phyloP scores from a whole-genome alignment of 1,140 invertebrate species.

The Anoplolepis gracilipes region DNA sequence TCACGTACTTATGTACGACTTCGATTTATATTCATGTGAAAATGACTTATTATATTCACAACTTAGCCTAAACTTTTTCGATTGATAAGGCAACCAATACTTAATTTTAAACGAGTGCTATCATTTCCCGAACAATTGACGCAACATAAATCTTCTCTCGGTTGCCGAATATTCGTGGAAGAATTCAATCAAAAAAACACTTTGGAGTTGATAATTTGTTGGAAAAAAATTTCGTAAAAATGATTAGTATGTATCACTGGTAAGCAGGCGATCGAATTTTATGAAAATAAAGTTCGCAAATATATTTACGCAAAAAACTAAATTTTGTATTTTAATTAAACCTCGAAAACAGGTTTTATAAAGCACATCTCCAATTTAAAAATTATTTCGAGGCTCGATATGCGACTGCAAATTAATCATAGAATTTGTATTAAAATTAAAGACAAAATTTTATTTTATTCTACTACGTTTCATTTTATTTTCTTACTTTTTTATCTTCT shows the following conservation, averaged over 20 bases:
- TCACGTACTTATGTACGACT: not conserved
- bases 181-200: constrained; percentile 16
- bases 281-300: not conserved
- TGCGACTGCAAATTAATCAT: not conserved
- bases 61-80: constrained; percentile 49
- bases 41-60: constrained; percentile 43
- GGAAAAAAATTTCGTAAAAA: not conserved
- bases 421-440: not conserved
- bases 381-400: not conserved
- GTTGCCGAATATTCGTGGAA: constrained; percentile 9
- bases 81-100: constrained; percentile 20
- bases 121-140: not conserved
- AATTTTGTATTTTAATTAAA: not conserved
- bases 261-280: not conserved
- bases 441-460: not conserved
- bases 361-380: not conserved
- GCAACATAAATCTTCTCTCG: constrained; percentile 34
- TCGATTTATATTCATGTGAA: constrained; percentile 26
- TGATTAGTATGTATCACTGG: not conserved
- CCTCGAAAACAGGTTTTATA: not conserved
- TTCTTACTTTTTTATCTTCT: not conserved
- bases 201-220: not conserved
- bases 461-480: too few relatives aligned
- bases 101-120: constrained; percentile 49
- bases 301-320: not conserved